Evolutionary conservation across 2,113 vertebrate species (phyloP).

Genomic region (Platanista minor): DNA sequence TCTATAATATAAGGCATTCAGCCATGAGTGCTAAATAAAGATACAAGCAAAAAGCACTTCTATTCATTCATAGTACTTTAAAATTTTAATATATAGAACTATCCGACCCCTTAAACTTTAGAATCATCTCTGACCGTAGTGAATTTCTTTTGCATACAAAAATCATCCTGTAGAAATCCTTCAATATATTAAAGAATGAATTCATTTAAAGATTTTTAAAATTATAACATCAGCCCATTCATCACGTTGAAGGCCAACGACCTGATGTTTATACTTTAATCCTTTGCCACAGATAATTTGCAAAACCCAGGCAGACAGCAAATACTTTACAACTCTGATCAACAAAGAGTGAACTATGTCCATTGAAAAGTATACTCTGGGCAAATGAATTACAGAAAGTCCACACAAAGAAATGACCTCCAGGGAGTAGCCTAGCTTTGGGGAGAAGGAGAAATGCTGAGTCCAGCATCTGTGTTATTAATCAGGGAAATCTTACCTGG

Average conservation of each 20-base stretch:
- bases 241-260: background rate
- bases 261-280: constrained; percentile 49
- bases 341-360: constrained; percentile 74
- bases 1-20: background rate
- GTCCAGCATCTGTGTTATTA: background rate
- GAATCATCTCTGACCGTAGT: background rate
- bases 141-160: background rate
- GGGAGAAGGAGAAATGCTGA: constrained; percentile 58
- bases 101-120: background rate
- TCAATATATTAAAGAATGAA: background rate
- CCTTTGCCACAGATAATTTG: constrained; percentile 58
- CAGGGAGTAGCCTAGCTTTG: background rate
- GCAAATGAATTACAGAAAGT: constrained; percentile 78
- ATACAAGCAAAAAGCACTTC: background rate
- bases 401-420: constrained; percentile 55
- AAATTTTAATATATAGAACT: constrained; percentile 12
- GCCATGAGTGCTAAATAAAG: background rate
- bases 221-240: background rate
- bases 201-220: constrained; percentile 16
- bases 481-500: background rate
- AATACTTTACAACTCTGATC: constrained; percentile 56
- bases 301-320: constrained; percentile 52
- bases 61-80: background rate
- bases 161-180: background rate
- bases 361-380: constrained; percentile 71